Evolutionary conservation across 2,888 invertebrate genomes (phyloP), one percentile per base, ranked within the genome.

Genomic region (Lissocephala sabroskyi): DNA sequence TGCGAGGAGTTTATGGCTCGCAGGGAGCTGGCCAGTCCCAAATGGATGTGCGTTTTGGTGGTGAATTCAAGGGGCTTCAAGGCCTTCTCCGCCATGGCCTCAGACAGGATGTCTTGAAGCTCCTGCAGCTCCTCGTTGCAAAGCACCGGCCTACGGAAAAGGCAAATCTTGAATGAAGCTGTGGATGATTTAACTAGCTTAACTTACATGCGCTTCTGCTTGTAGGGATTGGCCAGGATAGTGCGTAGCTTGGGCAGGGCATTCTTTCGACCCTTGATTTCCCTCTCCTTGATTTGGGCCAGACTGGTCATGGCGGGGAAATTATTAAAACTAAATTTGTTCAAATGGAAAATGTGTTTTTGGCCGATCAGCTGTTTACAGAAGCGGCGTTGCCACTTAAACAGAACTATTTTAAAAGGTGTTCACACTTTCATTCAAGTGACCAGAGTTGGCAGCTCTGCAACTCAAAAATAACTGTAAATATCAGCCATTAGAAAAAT

Each of bases 21-120:
- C 6, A 81, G 35, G 2, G 61, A 63, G 36, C 82, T 82, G 30
- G 70, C 73, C 39, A 81, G 45, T 0, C 81, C 81, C 6, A 81
- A 49, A 11, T 61, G 53, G 28, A 82, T 78, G 6, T 56, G 48
- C 3, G 42, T 42, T 0, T 52, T 11, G 1, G 57, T 74, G 0
- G 61, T 61, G 53, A 65, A 81, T 10, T 26, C 30, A 45, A 61
- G 62, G 0, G 41, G 44, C 1, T 54, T 26, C 5, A 44, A 9
- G 0, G n/a, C 49, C 35, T 63, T 65, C 1, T 19, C 35, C 0
- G 11, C 4, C 0, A 68, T 61, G 1, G 64, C 58, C 2, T 26
- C 37, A 13, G 50, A 40, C 0, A 81, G n/a, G 3, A 79, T 41
- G 9, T 37, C 17, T 2, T 44, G 18, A 10, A 81, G 29, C 1